These are phyloP conservation scores for Molossus alvarezi DNA, from an alignment of 2,797 vertebrate species.

Conservation along the genomic window DNA sequence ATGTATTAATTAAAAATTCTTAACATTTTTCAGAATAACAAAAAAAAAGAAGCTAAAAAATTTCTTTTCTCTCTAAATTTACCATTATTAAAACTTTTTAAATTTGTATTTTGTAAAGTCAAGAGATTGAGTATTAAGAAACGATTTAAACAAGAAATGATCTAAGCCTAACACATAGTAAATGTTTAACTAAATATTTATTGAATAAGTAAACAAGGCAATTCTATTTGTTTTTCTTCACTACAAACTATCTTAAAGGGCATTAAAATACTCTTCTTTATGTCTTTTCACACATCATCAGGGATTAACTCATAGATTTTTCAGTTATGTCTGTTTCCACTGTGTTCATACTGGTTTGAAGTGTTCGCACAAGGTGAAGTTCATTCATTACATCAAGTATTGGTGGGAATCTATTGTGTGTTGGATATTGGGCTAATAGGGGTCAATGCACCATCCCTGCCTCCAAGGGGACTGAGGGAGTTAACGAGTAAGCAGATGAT, in stretches of 20 bases:
- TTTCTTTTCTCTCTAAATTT: constrained; percentile 36
- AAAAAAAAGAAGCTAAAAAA: background rate
- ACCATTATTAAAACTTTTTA: background rate
- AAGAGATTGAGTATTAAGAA: constrained; percentile 35
- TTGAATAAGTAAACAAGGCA: background rate
- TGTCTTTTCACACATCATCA: background rate
- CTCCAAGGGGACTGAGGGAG: background rate
- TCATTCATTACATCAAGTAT: background rate
- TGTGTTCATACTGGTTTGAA: background rate
- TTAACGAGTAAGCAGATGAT: background rate
- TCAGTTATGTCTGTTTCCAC: background rate
- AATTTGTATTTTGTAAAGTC: constrained; percentile 44
- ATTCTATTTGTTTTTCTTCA: constrained; percentile 29
- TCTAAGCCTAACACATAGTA: background rate
- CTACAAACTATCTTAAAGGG: background rate
- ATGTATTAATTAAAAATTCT: background rate
- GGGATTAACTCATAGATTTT: background rate
- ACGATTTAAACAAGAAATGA: background rate
- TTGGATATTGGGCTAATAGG: background rate
- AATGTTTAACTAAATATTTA: constrained; percentile 56
- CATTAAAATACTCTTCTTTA: background rate
- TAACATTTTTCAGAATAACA: constrained; percentile 44
- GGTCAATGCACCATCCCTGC: background rate
- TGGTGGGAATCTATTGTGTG: background rate
- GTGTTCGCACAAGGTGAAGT: background rate